phyloP scores from a whole-genome alignment of 1,140 invertebrate genomes.

The Megathymus violae region DNA sequence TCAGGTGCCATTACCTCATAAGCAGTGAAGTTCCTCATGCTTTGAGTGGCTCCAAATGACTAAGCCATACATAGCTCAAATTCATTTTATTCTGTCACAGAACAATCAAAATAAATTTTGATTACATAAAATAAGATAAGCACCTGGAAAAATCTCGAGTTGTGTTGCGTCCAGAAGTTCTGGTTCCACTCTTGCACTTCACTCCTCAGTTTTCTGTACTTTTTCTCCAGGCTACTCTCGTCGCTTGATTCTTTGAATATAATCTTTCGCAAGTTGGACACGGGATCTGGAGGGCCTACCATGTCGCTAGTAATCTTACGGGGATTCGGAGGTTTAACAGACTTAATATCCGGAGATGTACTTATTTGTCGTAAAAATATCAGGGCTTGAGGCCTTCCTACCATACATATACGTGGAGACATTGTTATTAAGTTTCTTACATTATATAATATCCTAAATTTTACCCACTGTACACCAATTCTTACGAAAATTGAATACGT shows the following conservation, averaged over 20 bases:
- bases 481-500: too few relatives aligned
- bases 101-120: not conserved
- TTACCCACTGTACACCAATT: too few relatives aligned
- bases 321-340: constrained; percentile 63
- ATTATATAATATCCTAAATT: too few relatives aligned
- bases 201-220: constrained; percentile 86
- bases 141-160: constrained; percentile 86
- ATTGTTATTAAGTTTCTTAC: constrained; percentile 1
- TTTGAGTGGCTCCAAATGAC: too few relatives aligned
- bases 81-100: too few relatives aligned
- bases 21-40: too few relatives aligned
- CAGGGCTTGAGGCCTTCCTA: constrained; percentile 9
- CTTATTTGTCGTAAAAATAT: constrained; percentile 39
- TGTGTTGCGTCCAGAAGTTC: constrained; percentile 91
- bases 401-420: constrained; percentile 13
- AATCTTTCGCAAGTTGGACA: constrained; percentile 90
- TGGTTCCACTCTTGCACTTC: constrained; percentile 92
- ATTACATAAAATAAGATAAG: constrained; percentile 15
- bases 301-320: constrained; percentile 72
- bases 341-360: constrained; percentile 55
- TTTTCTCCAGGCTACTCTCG: constrained; percentile 87
- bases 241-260: constrained; percentile 85
- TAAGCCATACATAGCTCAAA: too few relatives aligned
- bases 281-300: constrained; percentile 91
- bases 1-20: too few relatives aligned